Evolutionary conservation across 1,140 invertebrate species (phyloP), one percentile per base, ranked within the genome.

Genomic region (Drosophila nasuta): DNA sequence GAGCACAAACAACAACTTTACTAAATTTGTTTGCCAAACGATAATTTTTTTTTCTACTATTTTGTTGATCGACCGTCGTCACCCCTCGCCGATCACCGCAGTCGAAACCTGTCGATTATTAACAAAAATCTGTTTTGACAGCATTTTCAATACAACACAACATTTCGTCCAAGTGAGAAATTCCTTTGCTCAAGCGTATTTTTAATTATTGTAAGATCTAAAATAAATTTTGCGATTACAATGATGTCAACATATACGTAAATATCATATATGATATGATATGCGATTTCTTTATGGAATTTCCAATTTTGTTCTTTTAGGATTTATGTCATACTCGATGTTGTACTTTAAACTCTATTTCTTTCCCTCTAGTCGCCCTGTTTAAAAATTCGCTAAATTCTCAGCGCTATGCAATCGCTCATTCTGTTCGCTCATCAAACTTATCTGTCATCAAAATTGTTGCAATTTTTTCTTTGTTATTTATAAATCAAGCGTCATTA

Each of bases 21-120:
- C 52, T 76, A 49, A 65, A 58, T 79, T 81, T 85, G 63, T 79
- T 77, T 85, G 71, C 77, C 62, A 52, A 75, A 75, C 66, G 33
- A 73, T 54, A 25, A 7, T 33, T 33, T 33, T 33, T 8, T 5
- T 33, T 33, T 33, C 7, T 33, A 5, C 5, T 38, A 38, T 75
- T 75, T 75, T 72, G 62, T 38, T 76, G 80, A 57, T 69, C 65
- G 65, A 57, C 33, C 28, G 17, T 15, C 51, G 28, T 13, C n/a
- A 38, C 43, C 15, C 51, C 35, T 25, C 30, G 10, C 11, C 28
- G 13, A 13, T 13, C 13, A 11, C 51, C 20, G 17, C 54, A 11
- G 30, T 1, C 35, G n/a, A 63, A 70, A 70, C 49, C 59, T 56
- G 59, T 70, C 49, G 41, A 46, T 56, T 63, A 64, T 64, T 63